Percentiles rank a stretch among this genome's conserved stretches.
These are phyloP conservation scores for Herminia tarsipennalis DNA, from an alignment of 2,888 invertebrate species.

Conservation along the genomic window DNA sequence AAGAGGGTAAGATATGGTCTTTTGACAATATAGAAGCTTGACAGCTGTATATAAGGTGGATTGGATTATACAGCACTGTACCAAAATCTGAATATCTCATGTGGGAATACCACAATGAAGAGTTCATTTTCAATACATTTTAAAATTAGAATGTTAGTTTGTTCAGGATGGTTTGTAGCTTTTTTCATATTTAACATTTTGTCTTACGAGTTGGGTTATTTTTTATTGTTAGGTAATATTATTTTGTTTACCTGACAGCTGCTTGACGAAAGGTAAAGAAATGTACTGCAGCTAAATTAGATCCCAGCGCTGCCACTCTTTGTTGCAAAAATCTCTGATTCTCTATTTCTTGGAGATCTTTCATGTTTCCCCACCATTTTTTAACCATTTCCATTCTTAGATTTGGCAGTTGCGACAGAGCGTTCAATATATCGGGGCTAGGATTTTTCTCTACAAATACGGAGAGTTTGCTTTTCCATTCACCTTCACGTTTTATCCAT, in stretches of 20 bases:
- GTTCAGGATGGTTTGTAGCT: too few species aligned
- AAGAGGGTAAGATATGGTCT: too few species aligned
- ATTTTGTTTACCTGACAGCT: constrained; percentile 84
- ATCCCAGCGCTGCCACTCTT: constrained; percentile 88
- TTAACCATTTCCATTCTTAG: constrained; percentile 78
- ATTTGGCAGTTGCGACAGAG: constrained; percentile 83
- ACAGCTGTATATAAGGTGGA: too few species aligned
- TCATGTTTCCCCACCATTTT: constrained; percentile 84
- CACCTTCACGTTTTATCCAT: constrained; percentile 84
- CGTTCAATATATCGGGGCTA: constrained; percentile 65
- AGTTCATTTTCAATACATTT: too few species aligned
- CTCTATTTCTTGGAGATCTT: constrained; percentile 78
- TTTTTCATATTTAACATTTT: too few species aligned
- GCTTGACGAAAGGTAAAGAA: constrained; percentile 92
- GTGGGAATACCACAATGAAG: too few species aligned
- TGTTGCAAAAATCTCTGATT: constrained; percentile 87
- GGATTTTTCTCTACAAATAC: constrained; percentile 80
- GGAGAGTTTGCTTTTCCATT: constrained; percentile 85
- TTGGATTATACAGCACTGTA: too few species aligned
- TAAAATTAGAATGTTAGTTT: too few species aligned
- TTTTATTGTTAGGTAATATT: background rate
- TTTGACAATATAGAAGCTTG: too few species aligned
- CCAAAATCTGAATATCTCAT: too few species aligned
- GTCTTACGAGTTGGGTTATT: too few species aligned
- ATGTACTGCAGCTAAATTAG: constrained; percentile 94